These are phyloP conservation scores for Lerema accius DNA, from an alignment of 1,140 invertebrate genomes.

Conservation along the genomic window DNA sequence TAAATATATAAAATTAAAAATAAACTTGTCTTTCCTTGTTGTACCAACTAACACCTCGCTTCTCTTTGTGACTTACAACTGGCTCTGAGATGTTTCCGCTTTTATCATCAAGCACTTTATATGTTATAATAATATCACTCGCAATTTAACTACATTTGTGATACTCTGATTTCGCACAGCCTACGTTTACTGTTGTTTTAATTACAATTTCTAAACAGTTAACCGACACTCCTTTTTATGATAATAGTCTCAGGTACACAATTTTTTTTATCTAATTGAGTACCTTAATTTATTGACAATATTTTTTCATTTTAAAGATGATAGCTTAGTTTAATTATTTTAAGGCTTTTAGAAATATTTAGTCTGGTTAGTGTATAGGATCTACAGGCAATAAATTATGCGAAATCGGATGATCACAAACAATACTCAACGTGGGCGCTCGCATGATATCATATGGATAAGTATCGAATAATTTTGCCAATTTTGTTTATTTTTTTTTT, in stretches of 20 bases:
- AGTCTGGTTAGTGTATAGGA: too few species aligned
- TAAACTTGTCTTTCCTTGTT: conserved; percentile 62
- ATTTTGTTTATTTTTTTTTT: too few species aligned
- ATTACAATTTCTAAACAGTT: too few species aligned
- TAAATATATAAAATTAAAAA: conserved; percentile 66
- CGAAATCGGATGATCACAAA: conserved; percentile 21
- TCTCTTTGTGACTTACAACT: not conserved
- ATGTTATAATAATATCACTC: conserved; percentile 3
- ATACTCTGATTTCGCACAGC: conserved; percentile 23
- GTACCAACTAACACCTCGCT: conserved; percentile 41
- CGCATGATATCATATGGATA: conserved; percentile 15
- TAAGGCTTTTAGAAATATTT: not conserved
- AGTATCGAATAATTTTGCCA: conserved; percentile 14
- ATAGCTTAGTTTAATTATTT: too few species aligned
- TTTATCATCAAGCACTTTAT: not conserved
- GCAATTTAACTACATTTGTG: conserved; percentile 14
- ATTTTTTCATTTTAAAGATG: too few species aligned
- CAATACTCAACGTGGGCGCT: conserved; percentile 5
- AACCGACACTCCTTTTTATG: too few species aligned
- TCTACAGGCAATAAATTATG: not conserved
- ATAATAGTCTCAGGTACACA: too few species aligned
- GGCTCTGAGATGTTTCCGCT: not conserved
- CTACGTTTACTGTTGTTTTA: not conserved
- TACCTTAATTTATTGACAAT: too few species aligned
- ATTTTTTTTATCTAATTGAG: too few species aligned